phyloP scores from a whole-genome alignment of 64 coral and sea anemone genomes.

The Porites lutea region DNA sequence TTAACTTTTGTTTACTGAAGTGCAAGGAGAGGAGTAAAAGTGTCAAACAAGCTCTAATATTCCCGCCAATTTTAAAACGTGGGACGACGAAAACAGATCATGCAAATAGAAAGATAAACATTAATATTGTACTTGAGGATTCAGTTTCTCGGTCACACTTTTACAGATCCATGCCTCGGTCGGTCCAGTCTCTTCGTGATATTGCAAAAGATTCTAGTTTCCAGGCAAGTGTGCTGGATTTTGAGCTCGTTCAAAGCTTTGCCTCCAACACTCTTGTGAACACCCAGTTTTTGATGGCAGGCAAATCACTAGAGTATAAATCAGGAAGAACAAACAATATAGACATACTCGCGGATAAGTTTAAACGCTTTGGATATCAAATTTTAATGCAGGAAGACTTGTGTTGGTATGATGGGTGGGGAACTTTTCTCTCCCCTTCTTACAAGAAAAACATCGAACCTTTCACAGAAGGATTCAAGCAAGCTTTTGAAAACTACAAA shows the following conservation, averaged over 20 bases:
- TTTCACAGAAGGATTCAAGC: constrained; percentile 64
- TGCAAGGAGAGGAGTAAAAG: constrained; percentile 36
- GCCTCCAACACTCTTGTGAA: constrained; percentile 76
- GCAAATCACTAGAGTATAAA: constrained; percentile 35
- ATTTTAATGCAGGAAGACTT: constrained; percentile 91
- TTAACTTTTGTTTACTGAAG: constrained; percentile 82
- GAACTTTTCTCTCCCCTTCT: constrained; percentile 57
- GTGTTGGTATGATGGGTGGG: constrained; percentile 94
- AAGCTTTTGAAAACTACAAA: constrained; percentile 54
- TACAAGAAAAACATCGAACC: constrained; percentile 66
- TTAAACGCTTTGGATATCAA: constrained; percentile 82
- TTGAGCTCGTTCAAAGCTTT: constrained; percentile 84
- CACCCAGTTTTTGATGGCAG: constrained; percentile 69
- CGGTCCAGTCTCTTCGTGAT: constrained; percentile 56
- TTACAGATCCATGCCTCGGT: constrained; percentile 80
- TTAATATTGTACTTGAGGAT: constrained; percentile 90
- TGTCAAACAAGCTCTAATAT: constrained; percentile 74
- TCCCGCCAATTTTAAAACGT: constrained; percentile 81
- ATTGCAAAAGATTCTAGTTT: constrained; percentile 63
- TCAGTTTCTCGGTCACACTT: constrained; percentile 86
- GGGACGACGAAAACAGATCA: neutral
- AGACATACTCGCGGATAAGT: constrained; percentile 25
- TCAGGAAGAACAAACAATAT: constrained; percentile 52
- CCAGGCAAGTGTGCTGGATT: constrained; percentile 76
- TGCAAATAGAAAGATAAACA: constrained; percentile 55